phyloP scores from a whole-genome alignment of 2,113 vertebrate species.

The Psephotus haematonotus region DNA sequence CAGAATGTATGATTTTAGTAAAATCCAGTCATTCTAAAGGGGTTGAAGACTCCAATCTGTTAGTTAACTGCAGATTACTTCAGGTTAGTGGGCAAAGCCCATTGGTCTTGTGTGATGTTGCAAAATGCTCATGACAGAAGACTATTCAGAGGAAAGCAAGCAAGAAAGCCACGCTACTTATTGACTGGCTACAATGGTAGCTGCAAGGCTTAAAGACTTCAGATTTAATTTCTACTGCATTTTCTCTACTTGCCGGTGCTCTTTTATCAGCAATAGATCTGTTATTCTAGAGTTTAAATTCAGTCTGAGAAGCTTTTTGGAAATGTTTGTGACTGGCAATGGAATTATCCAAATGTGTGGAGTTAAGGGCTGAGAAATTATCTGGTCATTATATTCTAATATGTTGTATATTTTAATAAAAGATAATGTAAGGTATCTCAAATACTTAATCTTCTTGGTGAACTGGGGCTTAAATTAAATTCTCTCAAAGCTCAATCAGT shows the following conservation, averaged over 20 bases:
- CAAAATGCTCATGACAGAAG: background rate
- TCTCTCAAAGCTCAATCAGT: background rate
- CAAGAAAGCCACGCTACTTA: background rate
- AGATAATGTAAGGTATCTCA: background rate
- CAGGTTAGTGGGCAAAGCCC: background rate
- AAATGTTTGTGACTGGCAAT: background rate
- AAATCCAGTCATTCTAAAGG: background rate
- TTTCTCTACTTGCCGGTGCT: background rate
- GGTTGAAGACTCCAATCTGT: fast-evolving
- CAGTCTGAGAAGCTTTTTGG: background rate
- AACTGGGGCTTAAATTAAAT: background rate
- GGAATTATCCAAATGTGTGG: background rate
- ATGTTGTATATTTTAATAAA: background rate
- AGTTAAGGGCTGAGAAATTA: background rate
- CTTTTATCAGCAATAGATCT: background rate
- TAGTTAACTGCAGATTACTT: background rate
- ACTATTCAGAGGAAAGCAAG: background rate
- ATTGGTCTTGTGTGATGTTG: fast-evolving
- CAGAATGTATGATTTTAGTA: background rate
- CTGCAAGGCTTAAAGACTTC: background rate
- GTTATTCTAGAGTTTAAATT: background rate
- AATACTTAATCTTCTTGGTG: background rate
- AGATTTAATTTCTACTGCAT: background rate
- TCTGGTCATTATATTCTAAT: background rate
- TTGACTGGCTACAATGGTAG: background rate